phyloP scores from a whole-genome alignment of 2,888 invertebrate species.

The Elysia crispata region DNA sequence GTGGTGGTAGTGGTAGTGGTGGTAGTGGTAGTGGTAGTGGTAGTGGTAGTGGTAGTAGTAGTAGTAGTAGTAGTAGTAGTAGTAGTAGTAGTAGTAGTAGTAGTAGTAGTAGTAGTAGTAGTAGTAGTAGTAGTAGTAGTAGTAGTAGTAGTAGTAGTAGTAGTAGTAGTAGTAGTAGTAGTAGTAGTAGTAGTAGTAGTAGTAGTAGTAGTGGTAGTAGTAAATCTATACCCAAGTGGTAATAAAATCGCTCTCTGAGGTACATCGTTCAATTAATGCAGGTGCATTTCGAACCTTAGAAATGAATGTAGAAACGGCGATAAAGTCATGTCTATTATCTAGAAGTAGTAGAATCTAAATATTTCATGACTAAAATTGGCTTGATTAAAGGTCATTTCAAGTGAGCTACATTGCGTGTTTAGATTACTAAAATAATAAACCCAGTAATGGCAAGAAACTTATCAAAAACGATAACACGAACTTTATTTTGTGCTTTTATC shows the following conservation, averaged over 20 bases:
- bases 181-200: constrained; percentile 9
- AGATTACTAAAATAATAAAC: too few relatives aligned
- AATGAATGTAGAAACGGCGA: too few relatives aligned
- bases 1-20: background rate
- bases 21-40: background rate
- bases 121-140: constrained; percentile 4
- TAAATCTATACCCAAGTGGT: background rate
- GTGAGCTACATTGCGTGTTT: too few relatives aligned
- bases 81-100: background rate
- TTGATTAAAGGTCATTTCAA: too few relatives aligned
- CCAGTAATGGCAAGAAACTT: too few relatives aligned
- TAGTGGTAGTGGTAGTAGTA: background rate
- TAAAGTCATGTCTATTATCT: too few relatives aligned
- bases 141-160: background rate
- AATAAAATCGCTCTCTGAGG: background rate
- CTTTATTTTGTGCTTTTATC: too few relatives aligned
- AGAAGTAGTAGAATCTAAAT: too few relatives aligned
- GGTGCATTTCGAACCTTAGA: background rate
- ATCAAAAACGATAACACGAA: too few relatives aligned
- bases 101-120: background rate
- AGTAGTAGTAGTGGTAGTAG: constrained; percentile 1
- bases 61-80: background rate
- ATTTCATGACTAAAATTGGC: too few relatives aligned
- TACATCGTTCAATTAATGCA: too few relatives aligned
- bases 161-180: constrained; percentile 9